Percentiles rank a stretch among this genome's conserved stretches.
These are phyloP conservation scores for Rhynchotus rufescens DNA, from an alignment of 2,797 vertebrate genomes.

Conservation along the genomic window DNA sequence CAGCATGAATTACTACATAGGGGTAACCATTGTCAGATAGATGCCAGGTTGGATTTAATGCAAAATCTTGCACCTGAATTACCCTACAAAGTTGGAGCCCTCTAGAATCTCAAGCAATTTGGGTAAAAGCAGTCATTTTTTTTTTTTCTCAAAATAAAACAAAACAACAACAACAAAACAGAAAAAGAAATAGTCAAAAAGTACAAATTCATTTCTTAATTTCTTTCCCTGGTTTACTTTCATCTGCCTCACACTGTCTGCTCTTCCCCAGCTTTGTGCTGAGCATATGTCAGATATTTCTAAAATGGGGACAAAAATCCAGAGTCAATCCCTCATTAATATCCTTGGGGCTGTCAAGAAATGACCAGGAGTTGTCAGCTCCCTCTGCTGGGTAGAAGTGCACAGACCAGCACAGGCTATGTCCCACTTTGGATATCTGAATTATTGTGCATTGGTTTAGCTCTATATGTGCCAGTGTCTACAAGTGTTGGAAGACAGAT, in stretches of 20 bases:
- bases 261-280: neutral
- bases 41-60: neutral
- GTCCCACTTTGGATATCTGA: neutral
- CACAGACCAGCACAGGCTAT: neutral
- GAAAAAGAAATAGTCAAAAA: neutral
- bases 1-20: neutral
- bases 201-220: neutral
- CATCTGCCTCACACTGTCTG: neutral
- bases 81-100: neutral
- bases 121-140: neutral
- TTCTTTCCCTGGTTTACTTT: neutral
- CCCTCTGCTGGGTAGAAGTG: constrained; percentile 52
- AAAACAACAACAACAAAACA: no score
- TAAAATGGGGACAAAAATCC: neutral
- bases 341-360: neutral
- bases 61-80: neutral
- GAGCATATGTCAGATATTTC: neutral
- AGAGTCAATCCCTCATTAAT: neutral
- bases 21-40: neutral
- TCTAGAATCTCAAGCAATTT: neutral
- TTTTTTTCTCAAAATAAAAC: neutral
- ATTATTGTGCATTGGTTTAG: neutral
- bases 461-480: neutral
- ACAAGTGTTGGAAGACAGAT: neutral
- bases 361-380: constrained; percentile 11